A percentile compares a stretch with the other conserved stretches of the same genome.
Conservation (phyloP, 1,140 invertebrate genomes). For the Littorina saxatilis region DNA sequence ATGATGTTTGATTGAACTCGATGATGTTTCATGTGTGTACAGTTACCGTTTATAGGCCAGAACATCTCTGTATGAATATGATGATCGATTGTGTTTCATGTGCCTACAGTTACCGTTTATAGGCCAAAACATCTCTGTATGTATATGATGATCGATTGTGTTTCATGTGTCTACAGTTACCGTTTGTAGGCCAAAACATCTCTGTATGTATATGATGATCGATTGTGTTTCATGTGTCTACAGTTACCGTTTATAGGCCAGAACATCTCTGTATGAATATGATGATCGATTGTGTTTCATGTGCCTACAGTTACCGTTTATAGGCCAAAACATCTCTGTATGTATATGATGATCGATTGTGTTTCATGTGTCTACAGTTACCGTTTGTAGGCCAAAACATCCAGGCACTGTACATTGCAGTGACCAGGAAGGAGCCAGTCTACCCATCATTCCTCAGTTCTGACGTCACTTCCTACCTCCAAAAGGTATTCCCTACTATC, state of each 20-base stretch:
- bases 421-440: slow-evolving; percentile 23
- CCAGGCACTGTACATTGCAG: slow-evolving; percentile 10
- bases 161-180: too few species aligned
- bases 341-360: background rate
- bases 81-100: too few species aligned
- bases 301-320: slow-evolving; percentile 8
- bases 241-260: too few species aligned
- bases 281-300: background rate
- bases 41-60: too few species aligned
- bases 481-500: background rate
- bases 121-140: too few species aligned
- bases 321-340: background rate
- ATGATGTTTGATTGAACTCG: too few species aligned
- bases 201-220: background rate
- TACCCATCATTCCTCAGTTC: slow-evolving; percentile 22
- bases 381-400: slow-evolving; percentile 21
- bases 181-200: too few species aligned
- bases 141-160: too few species aligned
- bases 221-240: background rate
- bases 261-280: background rate
- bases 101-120: too few species aligned
- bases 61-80: too few species aligned
- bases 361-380: background rate
- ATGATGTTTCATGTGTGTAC: too few species aligned
- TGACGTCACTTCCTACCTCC: background rate